Conservation (phyloP, 2,888 invertebrate species). For the Yponomeuta evonymella region DNA sequence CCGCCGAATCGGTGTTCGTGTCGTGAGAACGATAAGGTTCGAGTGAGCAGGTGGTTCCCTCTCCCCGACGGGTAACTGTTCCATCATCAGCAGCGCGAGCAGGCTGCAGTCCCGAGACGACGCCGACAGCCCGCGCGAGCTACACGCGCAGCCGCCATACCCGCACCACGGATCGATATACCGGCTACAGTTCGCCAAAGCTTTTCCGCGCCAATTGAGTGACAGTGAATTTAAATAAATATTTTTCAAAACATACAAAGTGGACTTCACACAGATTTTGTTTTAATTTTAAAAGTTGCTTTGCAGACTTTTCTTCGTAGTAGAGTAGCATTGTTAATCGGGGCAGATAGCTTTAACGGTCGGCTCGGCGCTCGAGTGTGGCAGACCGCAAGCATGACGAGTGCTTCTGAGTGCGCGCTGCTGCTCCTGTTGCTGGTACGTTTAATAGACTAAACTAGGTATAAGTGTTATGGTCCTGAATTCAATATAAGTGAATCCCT, state of each 20-base stretch:
- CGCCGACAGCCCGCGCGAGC: conserved; percentile 54
- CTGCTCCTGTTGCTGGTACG: conserved; percentile 63
- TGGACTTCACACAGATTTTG: background rate
- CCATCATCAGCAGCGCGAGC: conserved; percentile 56
- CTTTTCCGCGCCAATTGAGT: background rate
- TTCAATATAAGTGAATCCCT: no score
- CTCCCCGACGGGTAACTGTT: conserved; percentile 64
- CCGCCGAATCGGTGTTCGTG: conserved; percentile 57
- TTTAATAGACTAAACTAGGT: conserved; percentile 27
- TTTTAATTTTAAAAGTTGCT: background rate
- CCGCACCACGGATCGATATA: background rate
- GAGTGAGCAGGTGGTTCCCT: conserved; percentile 63
- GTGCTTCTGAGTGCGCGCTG: conserved; percentile 62
- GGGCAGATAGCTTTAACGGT: conserved; percentile 75
- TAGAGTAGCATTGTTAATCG: conserved; percentile 60
- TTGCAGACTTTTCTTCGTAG: conserved; percentile 38
- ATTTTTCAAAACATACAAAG: background rate
- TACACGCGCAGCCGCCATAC: conserved; percentile 18
- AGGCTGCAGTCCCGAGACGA: conserved; percentile 60
- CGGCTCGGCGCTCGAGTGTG: conserved; percentile 73
- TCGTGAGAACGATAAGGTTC: conserved; percentile 71
- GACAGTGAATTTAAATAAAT: conserved; percentile 1
- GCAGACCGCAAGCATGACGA: conserved; percentile 74
- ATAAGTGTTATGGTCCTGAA: no score
- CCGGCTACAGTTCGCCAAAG: background rate